phyloP scores from a whole-genome alignment of 2,113 vertebrate genomes.

The Corydoras sp. region DNA sequence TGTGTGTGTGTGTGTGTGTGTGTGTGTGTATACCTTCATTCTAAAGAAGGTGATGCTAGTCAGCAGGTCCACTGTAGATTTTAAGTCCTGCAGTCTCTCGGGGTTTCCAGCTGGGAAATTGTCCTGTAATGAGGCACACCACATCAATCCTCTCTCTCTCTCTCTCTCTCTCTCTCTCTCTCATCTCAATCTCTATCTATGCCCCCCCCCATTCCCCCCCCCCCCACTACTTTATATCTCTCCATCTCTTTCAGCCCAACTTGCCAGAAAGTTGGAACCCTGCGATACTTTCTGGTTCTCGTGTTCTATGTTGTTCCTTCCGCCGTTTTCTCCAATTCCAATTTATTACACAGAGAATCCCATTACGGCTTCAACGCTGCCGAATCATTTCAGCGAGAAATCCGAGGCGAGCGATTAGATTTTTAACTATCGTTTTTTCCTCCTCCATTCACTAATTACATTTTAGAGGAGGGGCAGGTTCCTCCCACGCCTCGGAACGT shows the following conservation, averaged over 20 bases:
- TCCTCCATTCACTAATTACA: too few species aligned
- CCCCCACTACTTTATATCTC: too few species aligned
- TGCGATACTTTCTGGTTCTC: neutral
- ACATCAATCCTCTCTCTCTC: neutral
- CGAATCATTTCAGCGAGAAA: slow-evolving; percentile 6
- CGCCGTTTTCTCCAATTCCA: slow-evolving; percentile 3
- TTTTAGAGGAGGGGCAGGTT: too few species aligned
- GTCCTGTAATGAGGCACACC: slow-evolving; percentile 67
- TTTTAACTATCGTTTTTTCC: neutral
- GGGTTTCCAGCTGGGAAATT: slow-evolving; percentile 92
- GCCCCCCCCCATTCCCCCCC: too few species aligned
- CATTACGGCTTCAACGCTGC: neutral
- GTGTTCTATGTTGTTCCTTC: neutral
- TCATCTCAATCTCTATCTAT: neutral
- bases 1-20: slow-evolving; percentile 6
- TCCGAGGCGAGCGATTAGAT: neutral
- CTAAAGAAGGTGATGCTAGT: slow-evolving; percentile 98
- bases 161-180: neutral
- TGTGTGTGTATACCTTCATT: slow-evolving; percentile 80
- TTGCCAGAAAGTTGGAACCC: too few species aligned
- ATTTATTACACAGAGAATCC: slow-evolving; percentile 13
- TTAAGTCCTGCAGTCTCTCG: slow-evolving; percentile 90
- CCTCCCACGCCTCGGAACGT: too few species aligned
- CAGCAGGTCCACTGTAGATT: slow-evolving; percentile 93
- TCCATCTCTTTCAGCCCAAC: too few species aligned